A percentile compares a stretch with the other conserved stretches of the same genome.
Evolutionary conservation across 2,113 vertebrate species (phyloP).

Genomic region (Acrocephalus arundinaceus): DNA sequence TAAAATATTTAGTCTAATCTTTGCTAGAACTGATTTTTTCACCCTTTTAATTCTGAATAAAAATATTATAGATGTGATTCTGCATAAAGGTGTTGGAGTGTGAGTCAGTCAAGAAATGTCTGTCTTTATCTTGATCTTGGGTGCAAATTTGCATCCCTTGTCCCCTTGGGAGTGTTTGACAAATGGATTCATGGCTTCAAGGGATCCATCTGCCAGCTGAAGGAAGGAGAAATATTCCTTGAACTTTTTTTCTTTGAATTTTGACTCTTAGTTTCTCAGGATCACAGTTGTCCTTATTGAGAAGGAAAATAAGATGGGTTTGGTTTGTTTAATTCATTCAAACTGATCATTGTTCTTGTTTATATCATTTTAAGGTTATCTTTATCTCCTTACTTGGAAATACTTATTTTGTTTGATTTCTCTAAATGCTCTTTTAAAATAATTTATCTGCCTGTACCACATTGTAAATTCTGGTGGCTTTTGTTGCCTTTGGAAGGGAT

Average conservation of each 20-base stretch:
- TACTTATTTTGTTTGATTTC: not conserved
- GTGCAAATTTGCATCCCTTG: not conserved
- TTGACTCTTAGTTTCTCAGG: not conserved
- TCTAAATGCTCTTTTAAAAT: not conserved
- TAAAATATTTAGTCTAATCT: not conserved
- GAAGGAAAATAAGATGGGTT: not conserved
- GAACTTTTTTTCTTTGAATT: not conserved
- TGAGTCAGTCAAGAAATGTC: not conserved
- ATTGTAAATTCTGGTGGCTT: not conserved
- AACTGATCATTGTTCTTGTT: fast-evolving
- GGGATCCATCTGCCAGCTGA: not conserved
- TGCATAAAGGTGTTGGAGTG: not conserved
- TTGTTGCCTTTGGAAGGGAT: not conserved
- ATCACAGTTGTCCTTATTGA: not conserved
- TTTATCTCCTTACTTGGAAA: not conserved
- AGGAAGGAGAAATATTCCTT: not conserved
- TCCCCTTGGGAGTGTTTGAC: not conserved
- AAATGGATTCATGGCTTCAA: not conserved
- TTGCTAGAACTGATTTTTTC: not conserved
- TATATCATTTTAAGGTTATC: not conserved
- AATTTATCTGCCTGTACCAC: fast-evolving
- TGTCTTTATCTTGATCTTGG: not conserved
- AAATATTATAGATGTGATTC: not conserved
- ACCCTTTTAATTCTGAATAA: not conserved
- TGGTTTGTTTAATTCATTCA: not conserved